Percentiles rank a stretch among this genome's conserved stretches.
Conservation (phyloP, 1,140 invertebrate genomes). For the Drosophila bocqueti region DNA sequence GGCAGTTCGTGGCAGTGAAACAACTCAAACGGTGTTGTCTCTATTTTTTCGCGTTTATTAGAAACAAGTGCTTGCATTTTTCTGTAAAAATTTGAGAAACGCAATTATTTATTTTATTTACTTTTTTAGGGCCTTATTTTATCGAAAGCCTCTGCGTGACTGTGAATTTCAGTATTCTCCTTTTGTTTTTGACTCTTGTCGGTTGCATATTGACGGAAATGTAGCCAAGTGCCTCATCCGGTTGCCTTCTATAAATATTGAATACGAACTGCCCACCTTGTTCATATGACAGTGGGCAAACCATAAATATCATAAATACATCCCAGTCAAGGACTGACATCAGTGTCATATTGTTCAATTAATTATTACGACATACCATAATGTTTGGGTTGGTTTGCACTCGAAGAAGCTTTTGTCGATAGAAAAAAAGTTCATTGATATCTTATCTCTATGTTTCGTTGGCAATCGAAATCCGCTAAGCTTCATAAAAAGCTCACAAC, state of each 20-base stretch:
- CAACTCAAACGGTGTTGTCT: not conserved
- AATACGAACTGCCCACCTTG: not conserved
- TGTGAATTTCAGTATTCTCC: constrained; percentile 3
- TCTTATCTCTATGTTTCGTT: not conserved
- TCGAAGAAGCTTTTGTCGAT: not conserved
- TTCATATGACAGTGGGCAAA: not conserved
- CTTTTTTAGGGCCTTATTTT: not conserved
- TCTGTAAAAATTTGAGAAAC: too few species aligned
- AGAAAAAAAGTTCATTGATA: not conserved
- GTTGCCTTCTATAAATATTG: constrained; percentile 7
- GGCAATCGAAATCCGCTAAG: not conserved
- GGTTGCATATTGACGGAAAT: constrained; percentile 17
- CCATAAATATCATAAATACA: not conserved
- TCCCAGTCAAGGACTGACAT: not conserved
- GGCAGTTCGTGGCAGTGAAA: not conserved
- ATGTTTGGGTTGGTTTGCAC: not conserved
- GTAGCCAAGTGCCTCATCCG: constrained; percentile 27
- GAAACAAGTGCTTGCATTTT: not conserved
- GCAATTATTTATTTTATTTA: not conserved
- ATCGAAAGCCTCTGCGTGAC: constrained; percentile 22
- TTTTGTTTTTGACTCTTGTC: constrained; percentile 5
- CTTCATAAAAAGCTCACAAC: not conserved
- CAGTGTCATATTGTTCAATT: not conserved
- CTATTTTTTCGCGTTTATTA: not conserved
- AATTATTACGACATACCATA: not conserved